Evolutionary conservation across 2,888 invertebrate species (phyloP).

Genomic region (Ormyrus rosae): DNA sequence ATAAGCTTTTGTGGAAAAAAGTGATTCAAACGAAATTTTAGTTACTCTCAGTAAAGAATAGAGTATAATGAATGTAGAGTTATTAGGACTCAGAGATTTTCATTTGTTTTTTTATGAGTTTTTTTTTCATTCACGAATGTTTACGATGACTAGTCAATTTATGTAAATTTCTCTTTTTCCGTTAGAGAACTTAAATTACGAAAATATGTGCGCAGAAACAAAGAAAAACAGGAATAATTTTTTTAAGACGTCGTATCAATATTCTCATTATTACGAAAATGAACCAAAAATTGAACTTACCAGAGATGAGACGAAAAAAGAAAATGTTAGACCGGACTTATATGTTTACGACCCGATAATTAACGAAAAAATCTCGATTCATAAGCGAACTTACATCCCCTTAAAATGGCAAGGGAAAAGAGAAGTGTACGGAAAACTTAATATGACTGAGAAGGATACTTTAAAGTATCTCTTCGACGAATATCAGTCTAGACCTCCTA

Average conservation of each 20-base stretch:
- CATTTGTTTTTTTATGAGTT: conserved; percentile 41
- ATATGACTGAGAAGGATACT: conserved; percentile 28
- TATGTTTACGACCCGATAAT: conserved; percentile 47
- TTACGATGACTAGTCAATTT: conserved; percentile 26
- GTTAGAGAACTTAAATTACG: not conserved
- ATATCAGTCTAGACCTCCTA: conserved; percentile 25
- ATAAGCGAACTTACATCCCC: not conserved
- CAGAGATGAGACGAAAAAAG: not conserved
- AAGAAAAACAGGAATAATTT: not conserved
- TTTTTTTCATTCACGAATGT: conserved; percentile 5
- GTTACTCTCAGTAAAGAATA: not conserved
- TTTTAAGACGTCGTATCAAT: conserved; percentile 35
- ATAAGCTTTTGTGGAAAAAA: conserved; percentile 42
- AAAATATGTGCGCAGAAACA: not conserved
- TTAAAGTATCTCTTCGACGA: conserved; percentile 49
- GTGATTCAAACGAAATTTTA: conserved; percentile 19
- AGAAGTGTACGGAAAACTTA: conserved; percentile 25
- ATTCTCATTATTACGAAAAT: conserved; percentile 38
- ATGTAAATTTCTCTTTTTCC: not conserved
- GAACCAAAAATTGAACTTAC: not conserved
- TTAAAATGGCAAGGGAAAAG: not conserved
- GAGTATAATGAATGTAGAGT: conserved; percentile 19
- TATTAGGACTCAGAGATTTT: conserved; percentile 16
- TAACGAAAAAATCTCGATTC: conserved; percentile 42
- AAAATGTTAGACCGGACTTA: conserved; percentile 36